These are phyloP conservation scores for Sialis fuliginosa DNA, from an alignment of 2,888 invertebrate genomes.

Conservation along the genomic window DNA sequence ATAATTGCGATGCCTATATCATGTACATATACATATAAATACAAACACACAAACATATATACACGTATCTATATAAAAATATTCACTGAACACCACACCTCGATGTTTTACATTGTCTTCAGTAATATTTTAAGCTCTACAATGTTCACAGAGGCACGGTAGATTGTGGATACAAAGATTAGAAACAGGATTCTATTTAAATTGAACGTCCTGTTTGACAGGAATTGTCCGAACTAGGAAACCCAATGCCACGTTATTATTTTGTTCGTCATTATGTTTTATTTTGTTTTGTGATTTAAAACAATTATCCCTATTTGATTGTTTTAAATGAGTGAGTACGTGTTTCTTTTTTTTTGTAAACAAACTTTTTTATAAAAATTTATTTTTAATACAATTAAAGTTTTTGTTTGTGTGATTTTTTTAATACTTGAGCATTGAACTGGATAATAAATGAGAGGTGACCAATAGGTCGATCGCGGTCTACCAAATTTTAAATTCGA, in stretches of 20 bases:
- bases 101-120: no score
- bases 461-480: no score
- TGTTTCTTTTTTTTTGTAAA: background rate
- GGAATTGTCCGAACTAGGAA: slow-evolving; percentile 6
- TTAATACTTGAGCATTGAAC: background rate
- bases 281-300: background rate
- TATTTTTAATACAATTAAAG: no score
- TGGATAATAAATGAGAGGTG: no score
- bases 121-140: background rate
- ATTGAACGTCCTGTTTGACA: background rate
- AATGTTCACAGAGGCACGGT: slow-evolving; percentile 9
- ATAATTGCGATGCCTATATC: no score
- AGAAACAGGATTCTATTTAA: slow-evolving; percentile 1
- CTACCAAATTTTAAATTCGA: no score
- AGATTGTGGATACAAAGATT: background rate
- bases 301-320: background rate
- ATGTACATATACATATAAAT: no score
- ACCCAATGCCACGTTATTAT: background rate
- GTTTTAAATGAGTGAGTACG: no score
- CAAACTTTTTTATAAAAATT: background rate
- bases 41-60: no score
- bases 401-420: background rate
- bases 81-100: no score
- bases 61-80: no score
- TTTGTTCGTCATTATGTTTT: background rate